These are phyloP conservation scores for Limenitis camilla DNA, from an alignment of 2,888 invertebrate genomes.

Conservation along the genomic window DNA sequence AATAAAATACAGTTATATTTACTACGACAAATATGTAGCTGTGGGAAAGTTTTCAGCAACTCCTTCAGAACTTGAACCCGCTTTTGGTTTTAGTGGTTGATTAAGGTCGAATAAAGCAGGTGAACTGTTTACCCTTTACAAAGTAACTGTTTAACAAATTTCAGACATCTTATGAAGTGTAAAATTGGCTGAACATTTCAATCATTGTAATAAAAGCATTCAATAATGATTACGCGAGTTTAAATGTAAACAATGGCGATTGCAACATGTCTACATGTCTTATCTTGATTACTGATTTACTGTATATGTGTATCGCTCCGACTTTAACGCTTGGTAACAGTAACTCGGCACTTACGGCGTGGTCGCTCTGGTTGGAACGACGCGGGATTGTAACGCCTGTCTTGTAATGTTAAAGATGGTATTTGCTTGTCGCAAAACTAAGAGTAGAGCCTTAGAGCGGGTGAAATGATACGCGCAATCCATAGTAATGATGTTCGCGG, in stretches of 20 bases:
- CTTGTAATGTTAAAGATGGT: not conserved
- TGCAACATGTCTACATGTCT: constrained; percentile 23
- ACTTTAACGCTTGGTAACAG: constrained; percentile 20
- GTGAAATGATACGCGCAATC: constrained; percentile 41
- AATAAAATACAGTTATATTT: not conserved
- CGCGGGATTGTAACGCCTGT: constrained; percentile 5
- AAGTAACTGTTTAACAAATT: not conserved
- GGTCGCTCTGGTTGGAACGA: not conserved
- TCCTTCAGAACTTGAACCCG: not conserved
- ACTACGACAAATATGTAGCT: not conserved
- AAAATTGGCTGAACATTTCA: no score
- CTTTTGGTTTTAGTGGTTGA: not conserved
- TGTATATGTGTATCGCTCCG: constrained; percentile 12
- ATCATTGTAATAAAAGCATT: not conserved
- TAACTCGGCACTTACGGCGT: constrained; percentile 6
- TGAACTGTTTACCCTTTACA: not conserved
- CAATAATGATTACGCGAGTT: constrained; percentile 2
- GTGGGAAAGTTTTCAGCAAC: not conserved
- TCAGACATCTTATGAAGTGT: not conserved
- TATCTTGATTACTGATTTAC: constrained; percentile 24
- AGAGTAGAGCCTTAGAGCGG: constrained; percentile 10
- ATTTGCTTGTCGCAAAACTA: not conserved
- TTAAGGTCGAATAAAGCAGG: not conserved
- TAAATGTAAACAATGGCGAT: constrained; percentile 12
- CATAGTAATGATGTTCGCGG: constrained; percentile 52